These are phyloP conservation scores for Neotoxoptera formosana DNA, from an alignment of 1,140 invertebrate genomes.

Conservation along the genomic window DNA sequence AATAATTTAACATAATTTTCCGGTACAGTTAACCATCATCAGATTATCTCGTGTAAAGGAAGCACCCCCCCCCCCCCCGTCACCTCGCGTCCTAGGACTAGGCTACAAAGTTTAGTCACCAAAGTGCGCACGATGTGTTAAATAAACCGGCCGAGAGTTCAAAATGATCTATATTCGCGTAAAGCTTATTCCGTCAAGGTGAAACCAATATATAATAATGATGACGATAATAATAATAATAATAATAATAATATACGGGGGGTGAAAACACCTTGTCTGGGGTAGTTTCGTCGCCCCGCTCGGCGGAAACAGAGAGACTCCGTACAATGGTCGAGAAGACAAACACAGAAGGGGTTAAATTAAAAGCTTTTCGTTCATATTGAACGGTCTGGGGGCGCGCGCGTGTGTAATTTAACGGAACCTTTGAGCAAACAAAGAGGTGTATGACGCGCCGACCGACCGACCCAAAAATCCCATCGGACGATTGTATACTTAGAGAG, in stretches of 20 bases:
- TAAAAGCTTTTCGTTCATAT: slow-evolving; percentile 40
- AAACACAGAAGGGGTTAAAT: slow-evolving; percentile 45
- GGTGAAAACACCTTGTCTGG: not conserved
- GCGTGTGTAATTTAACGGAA: slow-evolving; percentile 44
- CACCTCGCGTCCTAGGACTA: not conserved
- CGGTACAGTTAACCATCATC: slow-evolving; percentile 20
- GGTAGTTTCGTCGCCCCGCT: not conserved
- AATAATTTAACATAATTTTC: slow-evolving; percentile 56
- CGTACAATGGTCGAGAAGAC: not conserved
- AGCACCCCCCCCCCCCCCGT: not conserved
- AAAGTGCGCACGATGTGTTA: not conserved
- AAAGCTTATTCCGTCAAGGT: not conserved
- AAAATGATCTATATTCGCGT: slow-evolving; percentile 1
- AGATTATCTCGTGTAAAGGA: slow-evolving; percentile 1
- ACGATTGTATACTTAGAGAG: slow-evolving; percentile 12
- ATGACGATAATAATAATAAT: too few relatives aligned
- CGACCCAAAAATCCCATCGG: slow-evolving; percentile 41
- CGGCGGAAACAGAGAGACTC: not conserved
- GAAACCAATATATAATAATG: slow-evolving; percentile 28
- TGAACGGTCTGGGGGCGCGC: not conserved
- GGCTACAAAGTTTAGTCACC: not conserved
- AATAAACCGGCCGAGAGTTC: not conserved
- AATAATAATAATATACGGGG: not conserved
- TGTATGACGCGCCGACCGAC: not conserved
- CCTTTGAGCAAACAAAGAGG: slow-evolving; percentile 33